Conservation (phyloP, 2,113 vertebrate genomes). For the Rynchops niger region DNA sequence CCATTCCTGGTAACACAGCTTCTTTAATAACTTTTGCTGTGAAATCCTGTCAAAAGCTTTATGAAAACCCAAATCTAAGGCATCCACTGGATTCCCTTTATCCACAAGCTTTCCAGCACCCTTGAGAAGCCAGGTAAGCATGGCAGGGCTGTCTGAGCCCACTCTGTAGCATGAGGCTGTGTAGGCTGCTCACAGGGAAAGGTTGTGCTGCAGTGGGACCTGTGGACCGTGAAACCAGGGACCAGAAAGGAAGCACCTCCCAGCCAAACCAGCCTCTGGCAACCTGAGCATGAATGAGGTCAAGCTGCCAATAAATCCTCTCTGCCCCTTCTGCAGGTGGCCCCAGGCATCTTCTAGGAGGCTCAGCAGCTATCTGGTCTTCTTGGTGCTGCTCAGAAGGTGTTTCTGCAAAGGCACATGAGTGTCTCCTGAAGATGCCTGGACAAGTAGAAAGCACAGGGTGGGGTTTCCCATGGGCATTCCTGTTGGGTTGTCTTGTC, state of each 20-base stretch:
- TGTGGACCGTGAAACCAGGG: background rate
- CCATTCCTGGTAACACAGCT: background rate
- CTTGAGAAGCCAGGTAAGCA: background rate
- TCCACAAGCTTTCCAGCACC: background rate
- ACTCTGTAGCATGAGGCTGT: accelerated
- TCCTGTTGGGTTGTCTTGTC: background rate
- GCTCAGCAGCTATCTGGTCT: background rate
- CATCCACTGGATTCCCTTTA: background rate
- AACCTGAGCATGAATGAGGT: background rate
- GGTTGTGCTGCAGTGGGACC: accelerated
- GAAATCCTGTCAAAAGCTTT: background rate
- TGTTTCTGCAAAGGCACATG: background rate
- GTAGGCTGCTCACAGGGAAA: background rate
- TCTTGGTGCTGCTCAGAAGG: background rate
- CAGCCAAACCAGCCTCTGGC: background rate
- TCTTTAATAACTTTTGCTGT: background rate
- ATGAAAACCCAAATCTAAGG: background rate
- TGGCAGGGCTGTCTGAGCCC: too few relatives aligned
- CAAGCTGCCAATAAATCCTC: background rate
- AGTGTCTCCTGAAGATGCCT: background rate
- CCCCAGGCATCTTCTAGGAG: background rate
- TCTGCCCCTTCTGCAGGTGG: background rate
- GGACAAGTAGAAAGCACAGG: background rate
- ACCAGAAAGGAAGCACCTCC: background rate
- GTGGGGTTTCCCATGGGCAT: background rate